phyloP scores from a whole-genome alignment of 2,113 vertebrate species.

The Brachirus orientalis region DNA sequence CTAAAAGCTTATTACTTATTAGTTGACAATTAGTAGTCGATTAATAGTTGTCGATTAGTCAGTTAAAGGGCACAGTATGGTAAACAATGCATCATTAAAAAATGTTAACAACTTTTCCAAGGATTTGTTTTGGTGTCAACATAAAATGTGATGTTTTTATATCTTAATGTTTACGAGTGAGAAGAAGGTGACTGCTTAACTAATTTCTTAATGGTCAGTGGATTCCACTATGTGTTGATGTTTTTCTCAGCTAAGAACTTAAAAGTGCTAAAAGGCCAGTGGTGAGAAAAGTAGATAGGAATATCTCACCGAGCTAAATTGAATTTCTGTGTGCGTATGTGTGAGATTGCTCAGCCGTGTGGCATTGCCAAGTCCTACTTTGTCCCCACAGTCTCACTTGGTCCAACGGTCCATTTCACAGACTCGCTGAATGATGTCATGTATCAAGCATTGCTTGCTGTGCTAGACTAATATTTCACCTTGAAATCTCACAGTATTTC shows the following conservation, averaged over 20 bases:
- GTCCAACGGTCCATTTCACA: slow-evolving; percentile 37
- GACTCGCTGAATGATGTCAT: slow-evolving; percentile 44
- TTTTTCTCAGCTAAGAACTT: slow-evolving; percentile 11
- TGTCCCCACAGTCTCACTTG: slow-evolving; percentile 14
- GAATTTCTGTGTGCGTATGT: slow-evolving; percentile 30
- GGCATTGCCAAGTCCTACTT: neutral
- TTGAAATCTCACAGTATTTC: slow-evolving; percentile 7
- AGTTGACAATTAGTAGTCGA: no score
- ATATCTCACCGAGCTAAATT: slow-evolving; percentile 33
- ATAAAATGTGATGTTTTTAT: no score
- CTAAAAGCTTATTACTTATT: no score
- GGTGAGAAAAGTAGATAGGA: slow-evolving; percentile 23
- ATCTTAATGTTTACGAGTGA: no score
- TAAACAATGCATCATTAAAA: no score
- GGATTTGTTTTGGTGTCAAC: neutral
- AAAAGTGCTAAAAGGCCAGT: slow-evolving; percentile 31
- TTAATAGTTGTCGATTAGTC: no score
- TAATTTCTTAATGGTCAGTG: neutral
- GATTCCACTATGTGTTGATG: slow-evolving; percentile 4
- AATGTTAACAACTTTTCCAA: neutral
- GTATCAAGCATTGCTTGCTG: neutral
- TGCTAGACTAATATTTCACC: slow-evolving; percentile 6
- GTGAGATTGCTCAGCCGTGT: slow-evolving; percentile 12
- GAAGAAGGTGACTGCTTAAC: neutral
- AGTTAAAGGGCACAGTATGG: no score